These are phyloP conservation scores for Seladonia tumulorum DNA, from an alignment of 2,888 invertebrate species.

Conservation along the genomic window DNA sequence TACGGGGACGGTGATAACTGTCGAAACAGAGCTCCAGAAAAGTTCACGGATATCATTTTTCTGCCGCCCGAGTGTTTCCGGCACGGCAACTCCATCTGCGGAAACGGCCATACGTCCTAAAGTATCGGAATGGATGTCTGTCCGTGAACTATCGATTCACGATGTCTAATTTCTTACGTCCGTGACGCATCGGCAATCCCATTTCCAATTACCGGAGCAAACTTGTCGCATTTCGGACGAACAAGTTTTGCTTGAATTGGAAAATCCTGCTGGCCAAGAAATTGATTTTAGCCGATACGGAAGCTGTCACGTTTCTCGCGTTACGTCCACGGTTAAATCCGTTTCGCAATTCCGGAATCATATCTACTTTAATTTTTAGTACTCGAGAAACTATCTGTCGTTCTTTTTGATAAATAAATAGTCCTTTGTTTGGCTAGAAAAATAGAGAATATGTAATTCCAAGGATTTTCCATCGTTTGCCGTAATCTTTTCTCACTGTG, in stretches of 20 bases:
- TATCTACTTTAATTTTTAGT: not conserved
- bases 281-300: constrained; percentile 8
- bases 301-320: not conserved
- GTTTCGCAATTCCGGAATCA: not conserved
- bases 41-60: constrained; percentile 33
- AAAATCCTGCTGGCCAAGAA: constrained; percentile 12
- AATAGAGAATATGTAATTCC: not conserved
- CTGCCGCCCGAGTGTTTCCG: constrained; percentile 2
- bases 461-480: too few species aligned
- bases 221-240: constrained; percentile 18
- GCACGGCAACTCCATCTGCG: too few species aligned
- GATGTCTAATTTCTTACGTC: constrained; percentile 20
- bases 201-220: constrained; percentile 43
- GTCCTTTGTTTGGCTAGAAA: not conserved
- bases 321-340: not conserved
- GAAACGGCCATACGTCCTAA: not conserved
- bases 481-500: too few species aligned
- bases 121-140: not conserved
- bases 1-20: constrained; percentile 18
- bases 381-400: not conserved
- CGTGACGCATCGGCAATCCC: constrained; percentile 21
- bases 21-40: constrained; percentile 36
- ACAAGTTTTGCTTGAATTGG: constrained; percentile 2
- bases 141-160: constrained; percentile 36
- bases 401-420: not conserved